Conservation (phyloP, 2,797 vertebrate genomes). For the Trichosurus vulpecula region DNA sequence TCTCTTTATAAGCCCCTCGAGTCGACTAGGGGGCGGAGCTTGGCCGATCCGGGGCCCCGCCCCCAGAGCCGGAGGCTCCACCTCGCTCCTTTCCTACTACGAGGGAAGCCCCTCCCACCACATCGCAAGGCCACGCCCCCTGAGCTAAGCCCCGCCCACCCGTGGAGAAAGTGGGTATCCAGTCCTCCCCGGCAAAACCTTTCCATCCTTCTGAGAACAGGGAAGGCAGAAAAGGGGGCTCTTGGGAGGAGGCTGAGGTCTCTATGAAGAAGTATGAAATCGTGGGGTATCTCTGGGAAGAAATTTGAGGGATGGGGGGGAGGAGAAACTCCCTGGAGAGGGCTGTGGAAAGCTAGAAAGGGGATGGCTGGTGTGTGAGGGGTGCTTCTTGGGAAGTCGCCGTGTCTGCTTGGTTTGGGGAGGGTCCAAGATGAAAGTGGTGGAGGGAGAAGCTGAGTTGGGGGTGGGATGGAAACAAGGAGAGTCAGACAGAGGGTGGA, state of each 20-base stretch:
- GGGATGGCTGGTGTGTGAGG: background rate
- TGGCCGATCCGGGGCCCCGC: conserved; percentile 2
- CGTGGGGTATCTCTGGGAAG: background rate
- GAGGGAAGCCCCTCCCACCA: background rate
- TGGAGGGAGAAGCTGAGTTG: background rate
- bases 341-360: background rate
- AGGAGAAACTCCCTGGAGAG: background rate
- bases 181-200: rapidly evolving
- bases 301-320: background rate
- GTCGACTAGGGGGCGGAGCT: background rate
- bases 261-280: background rate
- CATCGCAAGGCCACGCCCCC: background rate
- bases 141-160: background rate
- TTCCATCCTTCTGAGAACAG: background rate
- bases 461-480: background rate
- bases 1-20: conserved; percentile 59
- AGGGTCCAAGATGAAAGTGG: background rate
- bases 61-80: conserved; percentile 17
- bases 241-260: background rate
- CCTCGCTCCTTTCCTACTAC: background rate
- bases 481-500: background rate
- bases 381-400: background rate
- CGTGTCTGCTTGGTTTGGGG: background rate
- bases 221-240: too few relatives aligned
- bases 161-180: background rate